These are phyloP conservation scores for Laothoe populi DNA, from an alignment of 2,888 invertebrate genomes.

Conservation along the genomic window DNA sequence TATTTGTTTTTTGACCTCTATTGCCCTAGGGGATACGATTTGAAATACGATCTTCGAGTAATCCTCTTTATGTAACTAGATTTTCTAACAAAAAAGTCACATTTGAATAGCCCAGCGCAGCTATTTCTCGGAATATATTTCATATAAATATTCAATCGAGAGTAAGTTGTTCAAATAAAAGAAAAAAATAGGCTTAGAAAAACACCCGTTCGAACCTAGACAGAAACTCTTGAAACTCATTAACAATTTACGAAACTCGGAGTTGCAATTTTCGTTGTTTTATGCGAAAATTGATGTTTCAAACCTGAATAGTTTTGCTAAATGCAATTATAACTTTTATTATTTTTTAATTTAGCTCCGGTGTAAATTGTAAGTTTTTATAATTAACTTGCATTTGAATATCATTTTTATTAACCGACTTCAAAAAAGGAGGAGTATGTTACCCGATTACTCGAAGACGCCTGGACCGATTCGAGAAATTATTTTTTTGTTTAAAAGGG, in stretches of 20 bases:
- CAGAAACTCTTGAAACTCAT: conserved; percentile 44
- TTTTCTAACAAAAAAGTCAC: no score
- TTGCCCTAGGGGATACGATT: no score
- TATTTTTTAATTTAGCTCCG: background rate
- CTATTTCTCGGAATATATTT: no score
- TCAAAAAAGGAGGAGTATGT: no score
- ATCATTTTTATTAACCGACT: no score
- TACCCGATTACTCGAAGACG: no score
- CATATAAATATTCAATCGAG: background rate
- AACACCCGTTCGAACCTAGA: conserved; percentile 40
- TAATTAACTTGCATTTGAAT: background rate
- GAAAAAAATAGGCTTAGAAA: no score
- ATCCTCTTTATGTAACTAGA: no score
- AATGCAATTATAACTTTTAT: background rate
- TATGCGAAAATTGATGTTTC: conserved; percentile 39
- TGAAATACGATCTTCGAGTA: no score
- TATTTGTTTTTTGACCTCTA: no score
- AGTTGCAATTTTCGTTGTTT: conserved; percentile 44
- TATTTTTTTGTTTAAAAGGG: no score
- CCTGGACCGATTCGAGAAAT: no score
- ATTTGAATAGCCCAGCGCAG: background rate
- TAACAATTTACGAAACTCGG: conserved; percentile 48
- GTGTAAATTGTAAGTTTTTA: background rate
- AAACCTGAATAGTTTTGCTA: background rate
- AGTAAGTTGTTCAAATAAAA: conserved; percentile 4